These are phyloP conservation scores for Scolanthus callimorphus DNA, from an alignment of 92 coral and sea anemone genomes.

Conservation along the genomic window DNA sequence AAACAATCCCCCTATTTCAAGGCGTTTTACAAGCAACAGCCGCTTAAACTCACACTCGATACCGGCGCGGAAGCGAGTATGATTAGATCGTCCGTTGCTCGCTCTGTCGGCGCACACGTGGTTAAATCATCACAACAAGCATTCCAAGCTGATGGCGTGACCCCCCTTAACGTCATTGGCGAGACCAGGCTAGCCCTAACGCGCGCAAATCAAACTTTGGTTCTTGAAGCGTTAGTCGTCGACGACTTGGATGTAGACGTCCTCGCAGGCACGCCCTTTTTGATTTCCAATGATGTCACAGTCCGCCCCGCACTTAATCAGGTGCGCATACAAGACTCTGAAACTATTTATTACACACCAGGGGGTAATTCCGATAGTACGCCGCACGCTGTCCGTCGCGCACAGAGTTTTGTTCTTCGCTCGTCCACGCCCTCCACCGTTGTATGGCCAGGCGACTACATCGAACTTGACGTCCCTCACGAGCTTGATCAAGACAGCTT, in stretches of 20 bases:
- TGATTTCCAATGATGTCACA: slow-evolving; percentile 47
- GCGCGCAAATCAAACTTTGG: slow-evolving; percentile 21
- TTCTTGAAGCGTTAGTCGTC: slow-evolving; percentile 44
- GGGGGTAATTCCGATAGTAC: not conserved
- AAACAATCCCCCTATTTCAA: slow-evolving; percentile 36
- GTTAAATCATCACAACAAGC: slow-evolving; percentile 33
- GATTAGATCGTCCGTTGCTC: slow-evolving; percentile 26
- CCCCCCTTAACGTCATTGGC: slow-evolving; percentile 48
- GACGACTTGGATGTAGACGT: slow-evolving; percentile 45
- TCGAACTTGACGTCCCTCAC: slow-evolving; percentile 49
- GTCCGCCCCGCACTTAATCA: slow-evolving; percentile 47
- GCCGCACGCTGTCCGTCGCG: slow-evolving; percentile 17
- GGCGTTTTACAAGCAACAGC: slow-evolving; percentile 43
- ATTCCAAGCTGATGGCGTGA: slow-evolving; percentile 34
- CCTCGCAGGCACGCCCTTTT: slow-evolving; percentile 58
- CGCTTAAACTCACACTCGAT: slow-evolving; percentile 35
- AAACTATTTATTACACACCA: slow-evolving; percentile 19
- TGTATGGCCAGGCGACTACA: slow-evolving; percentile 54
- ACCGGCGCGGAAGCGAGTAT: slow-evolving; percentile 50
- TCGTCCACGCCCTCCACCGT: slow-evolving; percentile 38
- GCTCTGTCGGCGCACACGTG: slow-evolving; percentile 19
- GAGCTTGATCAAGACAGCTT: slow-evolving; percentile 23
- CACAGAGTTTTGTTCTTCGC: slow-evolving; percentile 21
- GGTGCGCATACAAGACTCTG: slow-evolving; percentile 37
- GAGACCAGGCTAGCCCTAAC: slow-evolving; percentile 26